These are phyloP conservation scores for Gallinago jamesoni DNA, from an alignment of 2,113 vertebrate genomes.

Conservation along the genomic window DNA sequence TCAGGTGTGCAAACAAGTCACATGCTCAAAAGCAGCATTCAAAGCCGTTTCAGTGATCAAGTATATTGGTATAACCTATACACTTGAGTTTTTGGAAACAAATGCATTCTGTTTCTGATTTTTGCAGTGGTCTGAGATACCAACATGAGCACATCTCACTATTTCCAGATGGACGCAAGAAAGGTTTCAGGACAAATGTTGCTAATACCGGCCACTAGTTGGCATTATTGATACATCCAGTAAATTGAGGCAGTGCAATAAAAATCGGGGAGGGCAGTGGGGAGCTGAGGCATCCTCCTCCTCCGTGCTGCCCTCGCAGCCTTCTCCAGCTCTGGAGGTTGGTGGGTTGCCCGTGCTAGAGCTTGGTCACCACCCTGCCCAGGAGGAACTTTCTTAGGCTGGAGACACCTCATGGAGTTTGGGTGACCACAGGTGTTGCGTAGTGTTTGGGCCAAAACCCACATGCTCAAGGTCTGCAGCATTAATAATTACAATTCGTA, in stretches of 20 bases:
- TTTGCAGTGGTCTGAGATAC: background rate
- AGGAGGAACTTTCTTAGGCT: background rate
- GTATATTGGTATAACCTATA: background rate
- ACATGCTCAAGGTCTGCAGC: background rate
- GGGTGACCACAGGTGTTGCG: background rate
- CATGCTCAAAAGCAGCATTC: background rate
- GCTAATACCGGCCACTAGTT: conserved; percentile 5
- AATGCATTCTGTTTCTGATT: background rate
- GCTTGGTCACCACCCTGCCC: background rate
- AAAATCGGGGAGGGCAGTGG: background rate
- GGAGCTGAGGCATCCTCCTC: background rate
- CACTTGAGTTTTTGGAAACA: background rate
- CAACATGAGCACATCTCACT: background rate
- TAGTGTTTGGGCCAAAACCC: background rate
- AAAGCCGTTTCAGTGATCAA: background rate
- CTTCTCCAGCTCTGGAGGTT: background rate
- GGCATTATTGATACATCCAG: conserved; percentile 38
- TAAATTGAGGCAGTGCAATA: background rate
- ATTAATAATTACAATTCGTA: conserved; percentile 14
- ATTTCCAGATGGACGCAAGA: background rate
- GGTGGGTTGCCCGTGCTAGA: background rate
- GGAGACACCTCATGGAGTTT: background rate
- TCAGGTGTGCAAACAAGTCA: background rate
- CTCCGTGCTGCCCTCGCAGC: fast-evolving
- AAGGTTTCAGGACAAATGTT: background rate